Conservation (phyloP, 2,113 vertebrate genomes). For the Microtus richardsoni region DNA sequence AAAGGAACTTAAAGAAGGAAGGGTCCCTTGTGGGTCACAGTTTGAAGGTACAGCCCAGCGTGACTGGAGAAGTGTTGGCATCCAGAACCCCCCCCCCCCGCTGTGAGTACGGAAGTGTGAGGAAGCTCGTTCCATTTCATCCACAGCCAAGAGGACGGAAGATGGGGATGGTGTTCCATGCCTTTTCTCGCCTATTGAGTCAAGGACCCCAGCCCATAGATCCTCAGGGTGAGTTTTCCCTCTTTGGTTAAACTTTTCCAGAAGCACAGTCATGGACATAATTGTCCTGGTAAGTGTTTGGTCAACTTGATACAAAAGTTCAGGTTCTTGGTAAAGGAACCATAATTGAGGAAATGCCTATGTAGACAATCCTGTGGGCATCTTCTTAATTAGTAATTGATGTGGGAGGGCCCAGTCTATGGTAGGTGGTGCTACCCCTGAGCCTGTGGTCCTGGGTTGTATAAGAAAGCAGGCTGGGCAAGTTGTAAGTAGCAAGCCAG, state of each 20-base stretch:
- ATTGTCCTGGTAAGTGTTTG: not conserved
- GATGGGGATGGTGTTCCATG: too few species aligned
- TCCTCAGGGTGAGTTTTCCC: not conserved
- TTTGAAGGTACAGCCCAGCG: not conserved
- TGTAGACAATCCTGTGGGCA: not conserved
- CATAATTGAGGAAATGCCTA: not conserved
- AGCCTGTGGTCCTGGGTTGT: not conserved
- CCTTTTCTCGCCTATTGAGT: not conserved
- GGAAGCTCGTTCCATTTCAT: not conserved
- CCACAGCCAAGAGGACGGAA: not conserved
- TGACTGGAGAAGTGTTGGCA: too few species aligned
- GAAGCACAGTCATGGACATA: not conserved
- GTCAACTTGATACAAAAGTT: not conserved
- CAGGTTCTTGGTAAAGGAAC: not conserved
- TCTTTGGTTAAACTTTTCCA: not conserved
- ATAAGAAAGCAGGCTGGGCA: too few species aligned
- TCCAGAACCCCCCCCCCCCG: not conserved
- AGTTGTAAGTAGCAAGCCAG: not conserved
- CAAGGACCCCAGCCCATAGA: not conserved
- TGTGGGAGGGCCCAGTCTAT: not conserved
- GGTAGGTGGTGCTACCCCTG: not conserved
- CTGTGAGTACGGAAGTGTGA: not conserved
- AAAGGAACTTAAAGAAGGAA: not conserved
- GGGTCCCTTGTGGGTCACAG: not conserved
- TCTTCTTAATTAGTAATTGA: not conserved